phyloP scores from a whole-genome alignment of 2,113 vertebrate genomes.

The Motacilla tschutschensis region DNA sequence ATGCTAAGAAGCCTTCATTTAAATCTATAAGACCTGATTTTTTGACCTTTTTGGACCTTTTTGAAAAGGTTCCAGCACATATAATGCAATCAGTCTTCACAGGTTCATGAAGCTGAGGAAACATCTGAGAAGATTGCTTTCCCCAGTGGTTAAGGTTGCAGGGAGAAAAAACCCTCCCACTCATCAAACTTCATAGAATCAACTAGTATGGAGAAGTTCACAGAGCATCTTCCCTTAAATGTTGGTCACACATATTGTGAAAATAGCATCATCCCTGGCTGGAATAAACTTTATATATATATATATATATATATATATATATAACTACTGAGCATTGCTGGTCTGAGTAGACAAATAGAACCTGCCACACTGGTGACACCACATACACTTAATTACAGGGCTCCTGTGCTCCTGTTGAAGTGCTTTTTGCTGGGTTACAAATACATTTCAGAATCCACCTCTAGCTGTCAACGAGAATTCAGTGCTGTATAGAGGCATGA shows the following conservation, averaged over 20 bases:
- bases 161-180: neutral
- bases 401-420: neutral
- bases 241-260: neutral
- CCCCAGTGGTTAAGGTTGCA: neutral
- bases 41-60: neutral
- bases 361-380: neutral
- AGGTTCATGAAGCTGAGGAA: neutral
- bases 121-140: neutral
- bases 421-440: neutral
- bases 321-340: neutral
- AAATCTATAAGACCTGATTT: neutral
- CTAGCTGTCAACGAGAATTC: accelerated
- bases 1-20: neutral
- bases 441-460: neutral
- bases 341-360: neutral
- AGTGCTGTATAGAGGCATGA: neutral
- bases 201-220: neutral
- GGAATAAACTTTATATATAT: neutral
- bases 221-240: neutral
- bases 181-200: neutral
- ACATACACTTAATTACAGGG: neutral
- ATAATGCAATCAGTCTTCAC: neutral
- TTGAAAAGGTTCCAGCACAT: neutral
- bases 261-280: neutral
- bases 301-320: neutral